These are phyloP conservation scores for Boleophthalmus pectinirostris DNA, from an alignment of 2,113 vertebrate genomes.

Conservation along the genomic window DNA sequence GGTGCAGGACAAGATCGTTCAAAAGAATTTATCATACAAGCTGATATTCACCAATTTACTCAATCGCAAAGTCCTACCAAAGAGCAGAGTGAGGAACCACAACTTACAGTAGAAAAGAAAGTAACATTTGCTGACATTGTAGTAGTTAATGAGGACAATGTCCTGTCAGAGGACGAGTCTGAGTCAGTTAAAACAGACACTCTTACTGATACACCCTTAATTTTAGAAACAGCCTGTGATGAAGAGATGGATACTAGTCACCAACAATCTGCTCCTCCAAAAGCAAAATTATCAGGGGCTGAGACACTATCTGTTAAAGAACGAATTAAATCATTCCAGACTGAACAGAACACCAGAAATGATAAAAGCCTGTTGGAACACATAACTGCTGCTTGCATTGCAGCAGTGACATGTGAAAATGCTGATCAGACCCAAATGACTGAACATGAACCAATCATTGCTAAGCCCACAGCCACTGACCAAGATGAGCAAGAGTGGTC, in stretches of 20 bases:
- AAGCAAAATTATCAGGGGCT: not conserved
- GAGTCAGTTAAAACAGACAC: conserved; percentile 82
- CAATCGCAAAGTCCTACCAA: not conserved
- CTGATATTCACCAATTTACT: conserved; percentile 7
- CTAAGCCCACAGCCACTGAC: conserved; percentile 15
- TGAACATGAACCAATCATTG: conserved; percentile 2
- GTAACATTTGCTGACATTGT: conserved; percentile 37
- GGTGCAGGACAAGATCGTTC: not conserved
- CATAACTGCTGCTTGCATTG: not conserved
- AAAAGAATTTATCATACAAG: conserved; percentile 5
- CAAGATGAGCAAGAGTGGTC: conserved; percentile 8
- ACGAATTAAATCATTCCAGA: not conserved
- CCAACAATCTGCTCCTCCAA: not conserved
- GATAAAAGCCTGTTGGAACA: not conserved
- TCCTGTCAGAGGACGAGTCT: conserved; percentile 66
- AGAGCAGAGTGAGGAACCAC: conserved; percentile 20
- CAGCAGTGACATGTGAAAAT: not conserved
- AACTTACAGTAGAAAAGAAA: conserved; percentile 30
- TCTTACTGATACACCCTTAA: not conserved
- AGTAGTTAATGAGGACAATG: not conserved
- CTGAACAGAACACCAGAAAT: not conserved
- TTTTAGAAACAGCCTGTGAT: not conserved
- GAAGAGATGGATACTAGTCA: not conserved
- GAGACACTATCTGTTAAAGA: conserved; percentile 7
- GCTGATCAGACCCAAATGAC: not conserved